phyloP scores from a whole-genome alignment of 2,113 vertebrate species.

The Nibea coibor region DNA sequence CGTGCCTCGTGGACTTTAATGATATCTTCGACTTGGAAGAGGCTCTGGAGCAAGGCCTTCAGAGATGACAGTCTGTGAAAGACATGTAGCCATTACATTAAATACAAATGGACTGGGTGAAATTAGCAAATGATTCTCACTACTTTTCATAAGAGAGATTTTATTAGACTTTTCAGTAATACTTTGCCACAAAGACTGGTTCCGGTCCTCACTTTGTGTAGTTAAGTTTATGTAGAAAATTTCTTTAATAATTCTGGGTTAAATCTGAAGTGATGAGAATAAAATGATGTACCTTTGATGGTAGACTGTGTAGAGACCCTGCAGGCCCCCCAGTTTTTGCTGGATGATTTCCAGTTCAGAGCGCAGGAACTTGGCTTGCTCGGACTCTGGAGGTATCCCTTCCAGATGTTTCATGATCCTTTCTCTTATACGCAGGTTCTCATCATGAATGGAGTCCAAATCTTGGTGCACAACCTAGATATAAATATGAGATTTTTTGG shows the following conservation, averaged over 20 bases:
- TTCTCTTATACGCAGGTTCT: conserved; percentile 81
- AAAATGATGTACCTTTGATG: conserved; percentile 86
- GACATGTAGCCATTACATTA: conserved; percentile 20
- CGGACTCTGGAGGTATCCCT: conserved; percentile 66
- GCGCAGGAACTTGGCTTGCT: conserved; percentile 81
- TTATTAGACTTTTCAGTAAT: neutral
- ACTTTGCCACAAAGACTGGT: too few species aligned
- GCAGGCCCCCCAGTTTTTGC: conserved; percentile 90
- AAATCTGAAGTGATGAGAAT: neutral
- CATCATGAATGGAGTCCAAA: conserved; percentile 78
- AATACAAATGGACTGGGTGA: neutral
- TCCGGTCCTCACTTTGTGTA: neutral
- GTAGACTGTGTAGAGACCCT: conserved; percentile 89
- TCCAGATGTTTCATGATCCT: conserved; percentile 79
- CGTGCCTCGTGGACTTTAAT: conserved; percentile 93
- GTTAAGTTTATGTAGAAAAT: too few species aligned
- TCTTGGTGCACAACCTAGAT: conserved; percentile 76
- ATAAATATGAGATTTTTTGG: neutral
- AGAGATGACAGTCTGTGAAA: conserved; percentile 86
- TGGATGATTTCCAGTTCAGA: conserved; percentile 90
- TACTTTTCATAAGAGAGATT: neutral
- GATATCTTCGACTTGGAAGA: conserved; percentile 91
- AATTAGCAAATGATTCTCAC: neutral
- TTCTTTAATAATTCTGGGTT: neutral
- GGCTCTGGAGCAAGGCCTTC: conserved; percentile 86